Percentiles rank a stretch among this genome's conserved stretches.
Evolutionary conservation across 1,140 invertebrate genomes (phyloP).

Genomic region (Caenorhabditis brenneri): DNA sequence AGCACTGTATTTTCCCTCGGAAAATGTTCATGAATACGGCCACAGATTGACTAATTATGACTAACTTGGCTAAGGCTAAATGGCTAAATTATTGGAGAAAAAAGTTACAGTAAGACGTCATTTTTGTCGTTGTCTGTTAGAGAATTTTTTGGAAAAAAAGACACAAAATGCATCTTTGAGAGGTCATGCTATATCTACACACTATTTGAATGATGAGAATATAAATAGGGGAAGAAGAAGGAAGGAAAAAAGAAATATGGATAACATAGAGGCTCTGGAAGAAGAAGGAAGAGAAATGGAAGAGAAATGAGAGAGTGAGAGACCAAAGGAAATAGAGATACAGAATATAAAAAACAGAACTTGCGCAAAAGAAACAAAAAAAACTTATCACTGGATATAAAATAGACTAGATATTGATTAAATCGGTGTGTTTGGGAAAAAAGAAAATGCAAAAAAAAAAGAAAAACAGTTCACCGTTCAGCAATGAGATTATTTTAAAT

Average conservation of each 20-base stretch:
- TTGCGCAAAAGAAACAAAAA: background rate
- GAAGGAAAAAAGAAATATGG: slow-evolving; percentile 11
- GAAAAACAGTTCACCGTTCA: background rate
- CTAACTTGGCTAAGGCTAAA: slow-evolving; percentile 32
- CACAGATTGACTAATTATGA: slow-evolving; percentile 24
- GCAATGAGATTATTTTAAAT: slow-evolving; percentile 1
- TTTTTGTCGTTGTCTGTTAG: background rate
- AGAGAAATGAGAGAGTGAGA: background rate
- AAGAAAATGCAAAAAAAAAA: background rate
- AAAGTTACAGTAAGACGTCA: background rate
- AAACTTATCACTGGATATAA: background rate
- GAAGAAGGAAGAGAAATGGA: background rate
- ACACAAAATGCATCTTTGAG: background rate
- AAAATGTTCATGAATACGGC: too few relatives aligned
- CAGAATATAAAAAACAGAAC: background rate
- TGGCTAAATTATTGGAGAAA: slow-evolving; percentile 2
- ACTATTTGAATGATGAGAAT: slow-evolving; percentile 28
- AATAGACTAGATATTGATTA: background rate
- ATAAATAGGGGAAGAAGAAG: background rate
- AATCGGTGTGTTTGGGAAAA: background rate
- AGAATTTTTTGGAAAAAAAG: background rate
- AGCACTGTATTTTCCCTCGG: too few relatives aligned
- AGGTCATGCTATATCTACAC: slow-evolving; percentile 2
- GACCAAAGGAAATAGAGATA: background rate
- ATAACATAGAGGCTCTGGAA: slow-evolving; percentile 15